Percentiles rank a stretch among this genome's conserved stretches.
Evolutionary conservation across 2,113 vertebrate species (phyloP).

Genomic region (Centrocercus urophasianus): DNA sequence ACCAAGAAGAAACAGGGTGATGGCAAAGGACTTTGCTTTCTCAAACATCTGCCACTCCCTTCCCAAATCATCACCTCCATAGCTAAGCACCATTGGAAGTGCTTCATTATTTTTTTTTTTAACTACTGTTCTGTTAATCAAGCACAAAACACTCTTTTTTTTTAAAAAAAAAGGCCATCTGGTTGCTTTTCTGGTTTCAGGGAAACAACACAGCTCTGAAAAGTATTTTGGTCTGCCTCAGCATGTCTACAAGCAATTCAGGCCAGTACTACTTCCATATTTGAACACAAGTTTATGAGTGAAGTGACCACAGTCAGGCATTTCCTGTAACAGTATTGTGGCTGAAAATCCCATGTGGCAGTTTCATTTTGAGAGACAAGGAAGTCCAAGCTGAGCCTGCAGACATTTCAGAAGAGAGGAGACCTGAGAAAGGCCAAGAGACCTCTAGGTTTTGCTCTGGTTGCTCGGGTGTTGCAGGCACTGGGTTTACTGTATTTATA

Average conservation of each 20-base stretch:
- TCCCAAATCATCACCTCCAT: not conserved
- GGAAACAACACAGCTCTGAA: accelerated
- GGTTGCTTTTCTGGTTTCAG: not conserved
- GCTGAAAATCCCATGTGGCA: not conserved
- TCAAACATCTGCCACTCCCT: not conserved
- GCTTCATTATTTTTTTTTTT: not conserved
- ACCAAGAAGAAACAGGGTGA: not conserved
- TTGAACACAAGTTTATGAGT: not conserved
- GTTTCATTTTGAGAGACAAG: not conserved
- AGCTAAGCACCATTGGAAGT: not conserved
- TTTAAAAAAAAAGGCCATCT: not conserved
- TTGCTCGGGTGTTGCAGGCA: not conserved
- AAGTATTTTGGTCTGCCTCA: not conserved
- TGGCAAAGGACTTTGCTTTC: not conserved
- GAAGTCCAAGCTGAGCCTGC: not conserved
- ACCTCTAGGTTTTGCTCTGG: not conserved
- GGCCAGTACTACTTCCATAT: not conserved
- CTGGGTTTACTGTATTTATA: not conserved
- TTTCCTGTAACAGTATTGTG: not conserved
- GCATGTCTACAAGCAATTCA: not conserved
- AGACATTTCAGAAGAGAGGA: not conserved
- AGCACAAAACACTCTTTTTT: not conserved
- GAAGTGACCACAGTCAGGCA: not conserved
- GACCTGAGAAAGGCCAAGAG: not conserved
- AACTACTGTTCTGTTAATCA: not conserved